These are phyloP conservation scores for Gadus chalcogrammus DNA, from an alignment of 2,113 vertebrate genomes.

Conservation along the genomic window DNA sequence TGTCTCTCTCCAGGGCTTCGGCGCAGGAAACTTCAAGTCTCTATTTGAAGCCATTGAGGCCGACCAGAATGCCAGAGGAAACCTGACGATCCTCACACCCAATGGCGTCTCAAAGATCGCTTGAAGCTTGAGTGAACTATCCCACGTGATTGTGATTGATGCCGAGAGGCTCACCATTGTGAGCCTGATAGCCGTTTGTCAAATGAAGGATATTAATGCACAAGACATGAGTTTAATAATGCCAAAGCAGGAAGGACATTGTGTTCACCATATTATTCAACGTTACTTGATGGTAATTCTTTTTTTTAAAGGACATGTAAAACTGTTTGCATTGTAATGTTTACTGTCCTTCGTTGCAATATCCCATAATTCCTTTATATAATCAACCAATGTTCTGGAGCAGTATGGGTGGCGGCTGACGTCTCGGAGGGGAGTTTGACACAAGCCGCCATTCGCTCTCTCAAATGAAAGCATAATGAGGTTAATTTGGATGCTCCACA, in stretches of 20 bases:
- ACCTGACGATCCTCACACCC: constrained; percentile 81
- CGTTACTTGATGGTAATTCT: too few relatives aligned
- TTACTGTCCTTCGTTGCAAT: too few relatives aligned
- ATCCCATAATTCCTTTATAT: too few relatives aligned
- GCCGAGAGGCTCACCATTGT: too few relatives aligned
- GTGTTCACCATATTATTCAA: too few relatives aligned
- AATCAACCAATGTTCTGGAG: too few relatives aligned
- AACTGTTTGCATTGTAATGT: too few relatives aligned
- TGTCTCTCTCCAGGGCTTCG: constrained; percentile 80
- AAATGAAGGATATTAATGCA: too few relatives aligned
- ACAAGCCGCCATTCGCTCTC: constrained; percentile 84
- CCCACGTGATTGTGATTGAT: not conserved
- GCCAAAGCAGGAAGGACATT: too few relatives aligned
- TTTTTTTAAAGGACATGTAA: too few relatives aligned
- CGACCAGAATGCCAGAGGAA: constrained; percentile 86
- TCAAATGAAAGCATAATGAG: constrained; percentile 52
- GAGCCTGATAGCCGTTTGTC: too few relatives aligned
- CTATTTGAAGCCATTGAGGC: constrained; percentile 92
- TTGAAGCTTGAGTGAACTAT: constrained; percentile 46
- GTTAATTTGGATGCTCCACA: constrained; percentile 4
- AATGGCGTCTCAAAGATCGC: constrained; percentile 66
- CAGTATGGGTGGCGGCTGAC: constrained; percentile 41
- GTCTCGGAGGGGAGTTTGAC: constrained; percentile 81
- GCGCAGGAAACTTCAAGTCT: constrained; percentile 95
- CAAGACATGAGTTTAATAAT: too few relatives aligned